Conservation (phyloP, 2,888 invertebrate genomes). For the Schrankia costaestrigalis region DNA sequence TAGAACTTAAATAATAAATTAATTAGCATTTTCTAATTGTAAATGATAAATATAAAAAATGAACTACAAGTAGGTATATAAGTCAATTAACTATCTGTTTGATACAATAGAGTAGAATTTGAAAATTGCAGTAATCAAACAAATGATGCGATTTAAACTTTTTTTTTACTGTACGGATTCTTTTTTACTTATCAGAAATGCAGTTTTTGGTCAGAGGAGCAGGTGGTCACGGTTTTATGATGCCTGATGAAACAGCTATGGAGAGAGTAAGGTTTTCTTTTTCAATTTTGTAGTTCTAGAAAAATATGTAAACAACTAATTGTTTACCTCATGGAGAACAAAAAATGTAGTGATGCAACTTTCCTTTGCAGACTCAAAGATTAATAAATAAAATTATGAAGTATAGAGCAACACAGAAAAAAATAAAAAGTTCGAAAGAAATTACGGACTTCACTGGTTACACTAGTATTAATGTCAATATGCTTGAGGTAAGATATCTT, state of each 20-base stretch:
- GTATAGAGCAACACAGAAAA: conserved; percentile 42
- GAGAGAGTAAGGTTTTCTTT: conserved; percentile 79
- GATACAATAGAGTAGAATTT: not conserved
- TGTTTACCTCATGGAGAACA: not conserved
- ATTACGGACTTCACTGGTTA: conserved; percentile 36
- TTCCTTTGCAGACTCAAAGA: conserved; percentile 40
- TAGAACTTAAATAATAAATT: too few species aligned
- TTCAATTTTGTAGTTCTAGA: not conserved
- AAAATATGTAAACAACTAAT: not conserved
- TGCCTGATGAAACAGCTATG: conserved; percentile 87
- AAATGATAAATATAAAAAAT: too few species aligned
- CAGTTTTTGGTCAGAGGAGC: conserved; percentile 85
- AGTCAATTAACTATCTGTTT: too few species aligned
- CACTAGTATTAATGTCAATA: conserved; percentile 53
- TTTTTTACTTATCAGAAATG: conserved; percentile 45
- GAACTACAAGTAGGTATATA: too few species aligned
- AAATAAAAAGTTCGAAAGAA: conserved; percentile 27
- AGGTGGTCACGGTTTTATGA: conserved; percentile 90
- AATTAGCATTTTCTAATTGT: too few species aligned
- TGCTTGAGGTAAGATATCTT: conserved; percentile 40
- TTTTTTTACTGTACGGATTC: too few species aligned
- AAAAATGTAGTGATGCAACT: not conserved
- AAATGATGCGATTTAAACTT: too few species aligned
- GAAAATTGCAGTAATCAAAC: not conserved
- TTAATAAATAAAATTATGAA: conserved; percentile 43